Base-by-base conservation (phyloP, 92 coral and sea anemone species). In the Phenganax subtilis region DNA sequence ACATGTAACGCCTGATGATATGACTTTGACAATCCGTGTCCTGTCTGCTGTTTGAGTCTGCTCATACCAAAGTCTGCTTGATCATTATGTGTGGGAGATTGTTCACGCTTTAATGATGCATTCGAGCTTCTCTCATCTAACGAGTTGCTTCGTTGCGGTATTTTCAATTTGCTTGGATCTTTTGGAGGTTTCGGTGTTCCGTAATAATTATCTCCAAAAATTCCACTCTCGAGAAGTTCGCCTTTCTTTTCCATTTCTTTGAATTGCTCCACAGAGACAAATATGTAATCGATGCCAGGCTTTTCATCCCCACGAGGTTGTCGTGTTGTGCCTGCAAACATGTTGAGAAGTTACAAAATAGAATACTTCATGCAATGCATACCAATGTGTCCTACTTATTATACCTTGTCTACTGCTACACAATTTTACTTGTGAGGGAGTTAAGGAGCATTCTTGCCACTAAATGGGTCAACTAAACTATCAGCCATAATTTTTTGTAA, bases 111-210 rank as follows among this genome's bases (percentile, higher is more conserved):
- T 25, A 67, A 68, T 25, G 90, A 85, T 0, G 78, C 77, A 62
- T 80, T 77, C 53, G 84, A 80, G 73, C 72, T 15, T 59, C 83
- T 67, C 44, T 81, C 85, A 15, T 84, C 67, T 2, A 78, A 84
- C 5, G 80, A 12, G 25, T 47, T 54, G 25, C 16, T 65, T 2
- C 57, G 30, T 64, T 51, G 74, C 51, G 73, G 74, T 27, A 60
- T 53, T 25, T 60, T 77, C 7, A 79, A 54, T 54, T 79, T 79
- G 61, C 17, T 80, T 10, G 92, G 89, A 9, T 85, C 84, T 25
- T 76, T 87, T 0, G 99, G 99, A 29, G 99, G 99, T 86, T 96
- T 96, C 1, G 99, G 99, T 12, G 99, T 96, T 51, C 99, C 99
- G 77, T 96, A 96, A 51, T 82, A 91, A 76, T 96, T 96, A 10